Evolutionary conservation across 2,888 invertebrate species (phyloP).

Genomic region (Euzetes globulus): DNA sequence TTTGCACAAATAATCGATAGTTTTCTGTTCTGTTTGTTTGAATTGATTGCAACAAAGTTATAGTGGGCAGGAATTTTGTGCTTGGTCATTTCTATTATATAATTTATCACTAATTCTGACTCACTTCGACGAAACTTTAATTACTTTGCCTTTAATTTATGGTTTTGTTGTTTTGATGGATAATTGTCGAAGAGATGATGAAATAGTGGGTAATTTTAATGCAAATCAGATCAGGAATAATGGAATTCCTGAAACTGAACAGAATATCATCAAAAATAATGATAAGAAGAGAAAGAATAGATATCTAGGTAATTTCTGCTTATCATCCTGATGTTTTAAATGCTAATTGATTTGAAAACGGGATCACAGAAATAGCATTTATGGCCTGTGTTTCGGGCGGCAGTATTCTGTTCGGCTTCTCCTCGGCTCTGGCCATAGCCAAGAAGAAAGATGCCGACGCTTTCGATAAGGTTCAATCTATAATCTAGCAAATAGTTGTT

Average conservation of each 20-base stretch:
- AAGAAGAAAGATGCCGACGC: constrained; percentile 70
- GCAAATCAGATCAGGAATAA: neutral
- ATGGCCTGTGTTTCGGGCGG: constrained; percentile 65
- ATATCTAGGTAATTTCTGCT: constrained; percentile 18
- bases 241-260: neutral
- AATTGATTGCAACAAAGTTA: too few relatives aligned
- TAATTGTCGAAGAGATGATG: neutral
- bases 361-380: constrained; percentile 49
- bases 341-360: too few relatives aligned
- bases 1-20: too few relatives aligned
- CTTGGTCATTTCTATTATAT: too few relatives aligned
- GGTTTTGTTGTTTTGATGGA: neutral
- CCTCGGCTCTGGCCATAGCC: constrained; percentile 65
- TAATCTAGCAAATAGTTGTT: neutral
- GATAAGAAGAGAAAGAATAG: neutral
- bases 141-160: too few relatives aligned
- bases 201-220: neutral
- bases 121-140: too few relatives aligned
- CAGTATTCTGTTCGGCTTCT: constrained; percentile 72
- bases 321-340: too few relatives aligned
- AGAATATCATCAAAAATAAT: neutral
- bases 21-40: too few relatives aligned
- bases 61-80: too few relatives aligned
- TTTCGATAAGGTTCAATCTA: constrained; percentile 56
- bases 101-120: too few relatives aligned